phyloP scores from a whole-genome alignment of 2,797 vertebrate species.

The Anisognathus igniventris region DNA sequence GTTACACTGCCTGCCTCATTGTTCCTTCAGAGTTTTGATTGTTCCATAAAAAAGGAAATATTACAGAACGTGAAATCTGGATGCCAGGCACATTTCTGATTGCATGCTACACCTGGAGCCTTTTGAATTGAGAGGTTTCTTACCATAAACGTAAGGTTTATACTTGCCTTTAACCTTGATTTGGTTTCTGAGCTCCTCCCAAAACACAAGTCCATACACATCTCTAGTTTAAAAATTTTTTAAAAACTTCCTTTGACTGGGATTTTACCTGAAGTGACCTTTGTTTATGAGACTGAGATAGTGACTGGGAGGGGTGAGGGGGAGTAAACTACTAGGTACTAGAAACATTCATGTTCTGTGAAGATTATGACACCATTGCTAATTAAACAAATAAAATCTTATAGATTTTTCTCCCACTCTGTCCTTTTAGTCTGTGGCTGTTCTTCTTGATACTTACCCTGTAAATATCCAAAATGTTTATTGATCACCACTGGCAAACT shows the following conservation, averaged over 20 bases:
- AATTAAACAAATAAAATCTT: not conserved
- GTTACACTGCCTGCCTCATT: not conserved
- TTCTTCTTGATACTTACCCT: not conserved
- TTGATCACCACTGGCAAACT: not conserved
- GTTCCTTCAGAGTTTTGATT: not conserved
- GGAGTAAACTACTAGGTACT: not conserved
- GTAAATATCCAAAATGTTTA: not conserved
- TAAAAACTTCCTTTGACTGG: not conserved
- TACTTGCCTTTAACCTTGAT: not conserved
- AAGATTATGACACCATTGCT: not conserved
- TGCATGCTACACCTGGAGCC: not conserved
- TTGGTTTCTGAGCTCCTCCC: not conserved
- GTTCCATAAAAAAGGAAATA: not conserved
- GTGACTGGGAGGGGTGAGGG: not conserved
- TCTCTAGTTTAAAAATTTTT: not conserved
- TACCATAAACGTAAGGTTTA: not conserved
- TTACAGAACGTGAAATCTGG: not conserved
- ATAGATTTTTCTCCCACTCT: not conserved
- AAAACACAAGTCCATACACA: rapidly evolving
- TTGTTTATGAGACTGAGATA: not conserved
- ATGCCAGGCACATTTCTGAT: not conserved
- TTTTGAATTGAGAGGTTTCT: not conserved
- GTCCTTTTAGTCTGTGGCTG: not conserved
- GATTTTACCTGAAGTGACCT: not conserved
- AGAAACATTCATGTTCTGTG: not conserved